A percentile compares a stretch with the other conserved stretches of the same genome.
These are phyloP conservation scores for Sinocyclocheilus grahami DNA, from an alignment of 2,113 vertebrate species.

Conservation along the genomic window DNA sequence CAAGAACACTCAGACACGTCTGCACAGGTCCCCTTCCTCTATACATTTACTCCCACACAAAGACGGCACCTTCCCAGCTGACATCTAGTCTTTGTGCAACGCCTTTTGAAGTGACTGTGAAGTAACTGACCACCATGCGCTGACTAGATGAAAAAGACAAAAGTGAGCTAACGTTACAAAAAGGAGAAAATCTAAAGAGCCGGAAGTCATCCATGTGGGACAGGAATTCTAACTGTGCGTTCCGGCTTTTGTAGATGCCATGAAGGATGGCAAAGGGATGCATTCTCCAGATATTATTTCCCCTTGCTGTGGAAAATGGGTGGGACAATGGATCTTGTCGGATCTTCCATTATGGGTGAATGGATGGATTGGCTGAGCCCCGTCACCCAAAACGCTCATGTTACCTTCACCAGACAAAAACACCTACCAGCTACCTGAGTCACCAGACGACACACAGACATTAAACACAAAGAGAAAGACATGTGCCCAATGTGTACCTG, in stretches of 20 bases:
- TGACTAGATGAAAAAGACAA: constrained; percentile 40
- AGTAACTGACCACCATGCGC: constrained; percentile 43
- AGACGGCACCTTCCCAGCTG: constrained; percentile 62
- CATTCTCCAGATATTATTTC: constrained; percentile 10
- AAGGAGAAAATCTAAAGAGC: constrained; percentile 51
- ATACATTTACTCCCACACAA: constrained; percentile 54
- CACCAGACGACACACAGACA: not conserved
- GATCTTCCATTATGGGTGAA: constrained; percentile 60
- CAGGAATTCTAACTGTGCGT: constrained; percentile 1
- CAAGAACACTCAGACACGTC: constrained; percentile 71
- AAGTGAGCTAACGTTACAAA: constrained; percentile 60
- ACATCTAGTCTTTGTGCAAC: constrained; percentile 62
- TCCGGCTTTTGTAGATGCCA: not conserved
- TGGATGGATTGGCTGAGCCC: constrained; percentile 58
- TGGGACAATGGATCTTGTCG: constrained; percentile 4
- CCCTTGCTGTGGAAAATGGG: constrained; percentile 13
- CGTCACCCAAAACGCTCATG: constrained; percentile 63
- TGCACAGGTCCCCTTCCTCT: constrained; percentile 61
- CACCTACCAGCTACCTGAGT: constrained; percentile 24
- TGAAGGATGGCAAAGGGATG: not conserved
- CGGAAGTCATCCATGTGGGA: constrained; percentile 56
- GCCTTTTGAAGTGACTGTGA: constrained; percentile 62
- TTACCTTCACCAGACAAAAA: constrained; percentile 38
- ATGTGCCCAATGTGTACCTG: not conserved
- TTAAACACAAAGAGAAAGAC: not conserved